Base-by-base conservation (phyloP, 2,113 vertebrate genomes). In the Cryptomyrus ogoouensis region DNA sequence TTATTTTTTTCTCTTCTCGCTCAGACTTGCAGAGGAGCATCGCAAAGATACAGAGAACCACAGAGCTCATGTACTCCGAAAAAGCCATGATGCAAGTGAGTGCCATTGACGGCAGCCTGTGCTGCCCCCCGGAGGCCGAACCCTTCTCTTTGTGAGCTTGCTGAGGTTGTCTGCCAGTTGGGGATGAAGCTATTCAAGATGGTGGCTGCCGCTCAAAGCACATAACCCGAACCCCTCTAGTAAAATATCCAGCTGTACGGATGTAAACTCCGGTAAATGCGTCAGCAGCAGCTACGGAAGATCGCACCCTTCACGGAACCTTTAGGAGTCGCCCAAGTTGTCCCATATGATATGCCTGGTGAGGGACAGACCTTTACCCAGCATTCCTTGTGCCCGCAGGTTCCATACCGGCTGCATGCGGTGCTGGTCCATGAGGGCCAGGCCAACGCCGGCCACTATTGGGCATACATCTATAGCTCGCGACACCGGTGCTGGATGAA, bases 361-460 rank as follows among this genome's bases (percentile, higher is more conserved):
- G 84, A 87, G 47, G 47, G 46, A 17, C 62, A 31, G 10, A 70
- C 10, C 10, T 70, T 35, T 27, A 85, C 49, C 85, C 47, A 53
- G 85, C 13, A 47, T 21, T n/a, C 87, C 8, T 21, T 62, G 46
- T 52, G 5, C 17, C 47, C 7, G 5, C 93, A 99, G 98, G 97
- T 99, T 93, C 98, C 98, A 35, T 99, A 99, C 91, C 96, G 97
- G 91, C 97, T 99, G 88, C 98, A 99, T 87, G 98, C 98, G 19
- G 98, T 99, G 44, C 94, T 99, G 92, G 98, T 99, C 90, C 98
- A 99, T 5, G 98, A 99, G 94, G 98, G 98, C 88, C 98, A 99
- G 93, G 98, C 98, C 0, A 99, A 98, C 46, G 98, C 98, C 0
- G 98, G 98, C 56, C 98, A 99, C 96, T 99, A 99, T 93, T 99